Conservation (phyloP, 1,140 invertebrate species). For the Papilio machaon region DNA sequence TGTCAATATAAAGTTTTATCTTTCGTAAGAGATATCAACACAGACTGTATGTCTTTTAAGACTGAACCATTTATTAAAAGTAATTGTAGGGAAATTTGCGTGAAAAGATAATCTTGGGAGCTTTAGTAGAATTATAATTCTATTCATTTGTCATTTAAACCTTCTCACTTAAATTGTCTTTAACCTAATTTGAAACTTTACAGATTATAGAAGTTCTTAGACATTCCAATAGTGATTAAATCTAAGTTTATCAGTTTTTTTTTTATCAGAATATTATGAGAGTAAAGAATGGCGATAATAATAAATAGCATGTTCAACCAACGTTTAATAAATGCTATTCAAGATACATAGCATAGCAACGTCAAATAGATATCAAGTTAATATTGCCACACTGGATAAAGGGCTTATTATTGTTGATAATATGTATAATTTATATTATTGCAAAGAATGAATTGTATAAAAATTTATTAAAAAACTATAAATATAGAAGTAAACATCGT, state of each 20-base stretch:
- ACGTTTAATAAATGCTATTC: no score
- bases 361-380: no score
- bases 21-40: neutral
- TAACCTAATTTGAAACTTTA: conserved; percentile 30
- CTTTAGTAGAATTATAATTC: neutral
- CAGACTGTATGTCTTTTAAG: no score
- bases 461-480: conserved; percentile 12
- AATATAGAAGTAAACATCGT: conserved; percentile 4
- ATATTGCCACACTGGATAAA: neutral
- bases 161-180: conserved; percentile 16
- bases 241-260: neutral
- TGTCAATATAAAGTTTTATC: neutral
- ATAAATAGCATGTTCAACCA: no score
- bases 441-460: conserved; percentile 11
- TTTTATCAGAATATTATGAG: no score
- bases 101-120: no score
- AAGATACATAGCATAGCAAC: no score
- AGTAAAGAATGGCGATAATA: no score
- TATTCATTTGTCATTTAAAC: conserved; percentile 21
- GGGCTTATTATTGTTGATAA: neutral
- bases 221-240: conserved; percentile 16
- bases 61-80: neutral
- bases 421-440: neutral
- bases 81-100: neutral
- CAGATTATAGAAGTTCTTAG: conserved; percentile 3